Base-by-base conservation (phyloP, 1,140 invertebrate genomes). In the Brachionus rotundiformis region DNA sequence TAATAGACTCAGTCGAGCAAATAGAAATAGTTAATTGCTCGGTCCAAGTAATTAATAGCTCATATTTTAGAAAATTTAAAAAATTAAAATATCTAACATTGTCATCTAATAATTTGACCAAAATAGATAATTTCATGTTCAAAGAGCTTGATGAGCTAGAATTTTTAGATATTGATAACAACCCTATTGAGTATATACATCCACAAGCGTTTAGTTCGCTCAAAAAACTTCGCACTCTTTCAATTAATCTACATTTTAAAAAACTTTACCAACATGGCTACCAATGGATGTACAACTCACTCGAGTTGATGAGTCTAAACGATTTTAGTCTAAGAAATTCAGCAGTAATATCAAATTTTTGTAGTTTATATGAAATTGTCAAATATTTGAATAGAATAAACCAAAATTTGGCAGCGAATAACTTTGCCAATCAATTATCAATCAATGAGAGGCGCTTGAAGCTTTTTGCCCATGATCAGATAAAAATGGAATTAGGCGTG, bases 11-110 rank as follows among this genome's bases (percentile, higher is more conserved):
- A 25, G 19, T 73, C 6, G 68, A 73, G 36, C 68, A 73, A 13
- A 11, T 73, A 3, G 68, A 73, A 73, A 23, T 73, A 25, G 25
- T 73, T 1, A 73, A 44, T 73, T 73, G 68, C 11, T 73, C 68
- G 11, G 23, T 73, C 8, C 11, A 19, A 41, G 11, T 13, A 44
- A 73, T 73, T 27, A 73, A 44, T 29, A 25, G 41, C 25, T 23
- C 41, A 31, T 41, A 44, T 25, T 44, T 73, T 16, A 44, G 44
- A 8, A 41, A 44, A 44, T 73, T 44, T 29, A 73, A 25, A 44
- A 44, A 23, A 23, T 10, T 73, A 11, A 73, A 73, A 41, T 41
- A 44, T 73, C 25, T 73, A 25, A 73, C 36, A 25, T 73, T 73
- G 41, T 41, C 68, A 1, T 47, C 41, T 2, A 73, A 73, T 73